Percentiles rank a stretch among this genome's conserved stretches.
Conservation (phyloP, 2,797 vertebrate genomes). For the Anguilla marmorata region DNA sequence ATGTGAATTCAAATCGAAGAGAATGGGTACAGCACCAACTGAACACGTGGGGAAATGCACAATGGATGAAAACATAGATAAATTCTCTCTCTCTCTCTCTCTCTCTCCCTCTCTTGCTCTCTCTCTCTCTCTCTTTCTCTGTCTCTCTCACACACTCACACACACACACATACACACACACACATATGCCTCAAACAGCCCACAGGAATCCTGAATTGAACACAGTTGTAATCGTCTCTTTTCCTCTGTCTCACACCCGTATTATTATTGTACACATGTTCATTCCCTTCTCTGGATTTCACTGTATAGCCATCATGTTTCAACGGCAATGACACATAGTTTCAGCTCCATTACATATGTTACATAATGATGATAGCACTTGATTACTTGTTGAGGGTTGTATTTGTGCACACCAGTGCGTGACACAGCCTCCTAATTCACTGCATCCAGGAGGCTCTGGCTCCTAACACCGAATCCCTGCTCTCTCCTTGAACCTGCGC, state of each 20-base stretch:
- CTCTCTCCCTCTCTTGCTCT: neutral
- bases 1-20: neutral
- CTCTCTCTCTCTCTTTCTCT: neutral
- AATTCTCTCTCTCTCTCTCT: neutral
- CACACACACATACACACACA: neutral
- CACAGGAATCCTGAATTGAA: neutral
- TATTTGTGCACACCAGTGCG: slow-evolving; percentile 12
- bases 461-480: neutral
- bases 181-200: neutral
- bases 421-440: slow-evolving; percentile 14
- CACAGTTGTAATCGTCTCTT: neutral
- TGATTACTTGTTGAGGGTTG: slow-evolving; percentile 16
- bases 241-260: neutral
- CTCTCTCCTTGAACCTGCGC: slow-evolving; percentile 17
- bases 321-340: neutral
- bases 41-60: neutral
- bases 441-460: neutral
- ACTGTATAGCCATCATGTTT: neutral
- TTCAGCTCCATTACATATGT: neutral
- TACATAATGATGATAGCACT: slow-evolving; percentile 3
- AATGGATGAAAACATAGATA: neutral
- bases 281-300: neutral
- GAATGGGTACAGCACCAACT: neutral
- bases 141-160: neutral
- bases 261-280: neutral